These are phyloP conservation scores for Cyprinella venusta DNA, from an alignment of 2,797 vertebrate genomes.

Conservation along the genomic window DNA sequence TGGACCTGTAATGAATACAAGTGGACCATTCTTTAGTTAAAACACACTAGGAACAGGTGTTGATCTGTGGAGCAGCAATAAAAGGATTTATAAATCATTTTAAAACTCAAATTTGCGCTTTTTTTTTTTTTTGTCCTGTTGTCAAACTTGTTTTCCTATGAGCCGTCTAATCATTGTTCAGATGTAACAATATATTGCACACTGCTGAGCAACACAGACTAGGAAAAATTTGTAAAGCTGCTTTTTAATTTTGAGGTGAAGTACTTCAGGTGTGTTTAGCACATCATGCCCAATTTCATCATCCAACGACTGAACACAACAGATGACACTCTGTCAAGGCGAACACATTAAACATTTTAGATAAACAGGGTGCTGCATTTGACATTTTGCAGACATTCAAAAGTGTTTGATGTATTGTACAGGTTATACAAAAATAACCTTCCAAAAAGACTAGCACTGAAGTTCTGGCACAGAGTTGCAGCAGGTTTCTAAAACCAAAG, in stretches of 20 bases:
- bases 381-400: conserved; percentile 1
- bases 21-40: not conserved
- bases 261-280: not conserved
- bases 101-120: not conserved
- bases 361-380: conserved; percentile 3
- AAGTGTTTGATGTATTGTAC: not conserved
- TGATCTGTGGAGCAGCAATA: not conserved
- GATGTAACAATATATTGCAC: not conserved
- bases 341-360: not conserved
- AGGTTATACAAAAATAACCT: conserved; percentile 15
- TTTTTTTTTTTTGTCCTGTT: not conserved
- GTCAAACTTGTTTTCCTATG: not conserved
- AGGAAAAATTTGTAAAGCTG: not conserved
- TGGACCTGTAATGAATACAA: not conserved
- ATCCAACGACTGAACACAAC: not conserved
- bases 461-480: conserved; percentile 44
- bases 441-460: conserved; percentile 29
- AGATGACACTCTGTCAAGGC: not conserved
- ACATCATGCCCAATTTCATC: not conserved
- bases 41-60: not conserved
- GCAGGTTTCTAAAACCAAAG: conserved; percentile 12
- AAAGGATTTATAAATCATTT: not conserved
- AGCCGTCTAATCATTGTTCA: not conserved
- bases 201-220: not conserved
- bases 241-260: not conserved